Evolutionary conservation across 2,113 vertebrate species (phyloP).

Genomic region (Spea multiplicata): DNA sequence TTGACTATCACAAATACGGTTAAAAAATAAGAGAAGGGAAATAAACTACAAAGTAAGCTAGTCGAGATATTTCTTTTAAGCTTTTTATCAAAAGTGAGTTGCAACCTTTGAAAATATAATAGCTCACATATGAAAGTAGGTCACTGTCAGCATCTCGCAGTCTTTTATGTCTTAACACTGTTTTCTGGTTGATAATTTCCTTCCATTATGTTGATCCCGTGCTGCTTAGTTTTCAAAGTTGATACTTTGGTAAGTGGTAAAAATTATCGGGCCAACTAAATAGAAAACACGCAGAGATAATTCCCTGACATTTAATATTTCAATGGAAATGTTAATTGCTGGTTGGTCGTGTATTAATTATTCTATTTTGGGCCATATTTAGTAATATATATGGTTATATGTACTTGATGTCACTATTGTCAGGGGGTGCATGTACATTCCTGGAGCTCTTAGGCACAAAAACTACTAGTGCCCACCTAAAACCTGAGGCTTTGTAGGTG

Average conservation of each 20-base stretch:
- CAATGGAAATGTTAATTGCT: too few relatives aligned
- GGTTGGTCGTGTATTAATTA: too few relatives aligned
- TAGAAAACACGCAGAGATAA: background rate
- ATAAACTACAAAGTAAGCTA: background rate
- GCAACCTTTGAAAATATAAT: slow-evolving; percentile 53
- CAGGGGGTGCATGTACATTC: too few relatives aligned
- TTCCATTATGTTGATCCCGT: slow-evolving; percentile 36
- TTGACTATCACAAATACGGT: background rate
- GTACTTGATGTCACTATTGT: too few relatives aligned
- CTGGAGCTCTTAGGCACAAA: too few relatives aligned
- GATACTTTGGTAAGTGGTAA: slow-evolving; percentile 13
- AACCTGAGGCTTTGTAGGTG: too few relatives aligned
- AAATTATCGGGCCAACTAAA: background rate
- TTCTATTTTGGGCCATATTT: too few relatives aligned
- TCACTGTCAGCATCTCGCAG: slow-evolving; percentile 60
- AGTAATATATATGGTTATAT: too few relatives aligned
- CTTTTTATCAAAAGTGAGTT: slow-evolving; percentile 48
- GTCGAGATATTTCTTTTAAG: slow-evolving; percentile 41
- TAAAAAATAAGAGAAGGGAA: slow-evolving; percentile 1
- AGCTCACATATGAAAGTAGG: slow-evolving; percentile 61
- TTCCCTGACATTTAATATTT: too few relatives aligned
- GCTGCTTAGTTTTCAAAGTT: slow-evolving; percentile 2
- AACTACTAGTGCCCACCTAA: too few relatives aligned
- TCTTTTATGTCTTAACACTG: slow-evolving; percentile 49
- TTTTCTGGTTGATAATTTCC: slow-evolving; percentile 50